phyloP scores from a whole-genome alignment of 1,140 invertebrate species.

The Drosophila rufa region DNA sequence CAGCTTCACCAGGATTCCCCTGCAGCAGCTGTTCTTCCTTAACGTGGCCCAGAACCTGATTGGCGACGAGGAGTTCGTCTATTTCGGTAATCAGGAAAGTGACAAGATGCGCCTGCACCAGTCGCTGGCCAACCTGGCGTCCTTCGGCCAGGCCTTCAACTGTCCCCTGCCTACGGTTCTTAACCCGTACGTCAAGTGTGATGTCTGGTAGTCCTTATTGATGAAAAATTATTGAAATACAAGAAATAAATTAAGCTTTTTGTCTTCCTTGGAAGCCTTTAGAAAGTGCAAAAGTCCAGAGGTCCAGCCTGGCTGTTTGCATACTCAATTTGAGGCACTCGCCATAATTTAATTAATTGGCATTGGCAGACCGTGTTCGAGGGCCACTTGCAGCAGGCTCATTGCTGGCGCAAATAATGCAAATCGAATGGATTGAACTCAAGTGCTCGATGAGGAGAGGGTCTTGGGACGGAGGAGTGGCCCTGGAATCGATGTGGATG shows the following conservation, averaged over 20 bases:
- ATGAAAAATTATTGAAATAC: not conserved
- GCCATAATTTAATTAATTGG: conserved; percentile 76
- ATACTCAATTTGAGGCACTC: conserved; percentile 61
- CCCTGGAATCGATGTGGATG: conserved; percentile 37
- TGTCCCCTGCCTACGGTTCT: conserved; percentile 17
- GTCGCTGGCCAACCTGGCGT: conserved; percentile 46
- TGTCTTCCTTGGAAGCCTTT: not conserved
- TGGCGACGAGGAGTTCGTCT: not conserved
- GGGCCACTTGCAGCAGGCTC: conserved; percentile 37
- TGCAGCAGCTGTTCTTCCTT: conserved; percentile 63
- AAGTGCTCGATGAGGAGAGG: conserved; percentile 19
- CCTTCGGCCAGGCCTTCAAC: conserved; percentile 44
- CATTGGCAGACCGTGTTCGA: conserved; percentile 75
- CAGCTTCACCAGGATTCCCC: conserved; percentile 34
- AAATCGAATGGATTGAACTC: conserved; percentile 42
- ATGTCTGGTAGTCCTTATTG: conserved; percentile 6
- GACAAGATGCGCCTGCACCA: conserved; percentile 57
- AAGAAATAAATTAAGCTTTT: not conserved
- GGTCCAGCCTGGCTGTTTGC: conserved; percentile 12
- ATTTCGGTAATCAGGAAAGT: conserved; percentile 44
- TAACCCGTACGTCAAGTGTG: conserved; percentile 4
- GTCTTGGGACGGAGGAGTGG: not conserved
- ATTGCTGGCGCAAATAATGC: conserved; percentile 45
- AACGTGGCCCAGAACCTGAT: conserved; percentile 68
- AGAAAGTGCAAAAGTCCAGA: not conserved